Percentiles rank a stretch among this genome's conserved stretches.
Conservation (phyloP, 2,113 vertebrate species). For the Perognathus longimembris region DNA sequence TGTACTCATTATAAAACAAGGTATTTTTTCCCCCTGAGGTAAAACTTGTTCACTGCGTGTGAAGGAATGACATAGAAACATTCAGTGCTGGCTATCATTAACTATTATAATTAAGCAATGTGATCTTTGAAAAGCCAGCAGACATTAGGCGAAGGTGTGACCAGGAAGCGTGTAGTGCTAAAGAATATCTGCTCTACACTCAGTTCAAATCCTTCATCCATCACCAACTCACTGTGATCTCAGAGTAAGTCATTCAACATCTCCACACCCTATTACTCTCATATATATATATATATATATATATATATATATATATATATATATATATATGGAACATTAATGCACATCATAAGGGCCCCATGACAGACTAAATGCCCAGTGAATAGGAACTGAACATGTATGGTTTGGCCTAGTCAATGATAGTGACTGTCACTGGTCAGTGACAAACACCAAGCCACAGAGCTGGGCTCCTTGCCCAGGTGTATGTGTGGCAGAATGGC, state of each 20-base stretch:
- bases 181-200: too few relatives aligned
- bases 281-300: too few relatives aligned
- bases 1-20: not conserved
- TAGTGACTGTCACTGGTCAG: not conserved
- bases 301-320: too few relatives aligned
- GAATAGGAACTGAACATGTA: not conserved
- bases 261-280: constrained; percentile 14
- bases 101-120: not conserved
- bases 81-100: not conserved
- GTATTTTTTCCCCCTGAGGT: not conserved
- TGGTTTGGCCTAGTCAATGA: not conserved
- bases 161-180: not conserved
- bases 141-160: not conserved
- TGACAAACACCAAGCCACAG: not conserved
- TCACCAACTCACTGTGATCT: not conserved
- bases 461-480: not conserved
- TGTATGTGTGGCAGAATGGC: not conserved
- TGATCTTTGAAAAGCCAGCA: not conserved
- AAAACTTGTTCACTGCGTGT: not conserved
- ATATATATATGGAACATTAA: not conserved
- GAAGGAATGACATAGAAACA: not conserved
- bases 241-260: not conserved
- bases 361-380: not conserved
- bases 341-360: not conserved
- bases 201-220: not conserved